phyloP scores from a whole-genome alignment of 2,797 vertebrate species.

The Bradypus variegatus region DNA sequence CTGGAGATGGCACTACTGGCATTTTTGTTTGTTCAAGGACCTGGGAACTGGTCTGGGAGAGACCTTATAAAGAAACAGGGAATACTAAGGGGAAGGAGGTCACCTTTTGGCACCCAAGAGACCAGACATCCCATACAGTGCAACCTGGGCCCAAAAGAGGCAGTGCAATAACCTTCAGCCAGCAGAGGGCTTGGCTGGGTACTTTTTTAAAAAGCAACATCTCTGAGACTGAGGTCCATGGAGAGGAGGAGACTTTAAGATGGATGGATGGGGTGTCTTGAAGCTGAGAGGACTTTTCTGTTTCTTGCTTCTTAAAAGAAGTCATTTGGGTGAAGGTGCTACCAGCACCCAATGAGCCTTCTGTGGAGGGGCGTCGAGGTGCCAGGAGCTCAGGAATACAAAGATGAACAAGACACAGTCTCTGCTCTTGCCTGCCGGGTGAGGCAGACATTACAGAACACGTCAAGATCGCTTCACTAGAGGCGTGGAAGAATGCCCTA shows the following conservation, averaged over 20 bases:
- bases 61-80: neutral
- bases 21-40: neutral
- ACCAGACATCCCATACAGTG: too few relatives aligned
- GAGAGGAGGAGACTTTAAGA: neutral
- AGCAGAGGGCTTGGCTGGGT: neutral
- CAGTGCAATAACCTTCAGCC: neutral
- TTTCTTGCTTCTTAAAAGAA: neutral
- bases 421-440: neutral
- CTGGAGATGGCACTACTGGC: too few relatives aligned
- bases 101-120: neutral
- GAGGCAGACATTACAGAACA: neutral
- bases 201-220: neutral
- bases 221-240: neutral
- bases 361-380: neutral
- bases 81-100: neutral
- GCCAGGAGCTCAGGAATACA: neutral
- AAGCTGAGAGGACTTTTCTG: neutral
- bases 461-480: neutral
- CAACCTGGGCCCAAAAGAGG: neutral
- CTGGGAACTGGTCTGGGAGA: neutral
- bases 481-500: neutral
- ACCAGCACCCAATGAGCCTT: neutral
- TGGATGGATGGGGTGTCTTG: neutral
- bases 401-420: too few relatives aligned
- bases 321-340: too few relatives aligned